Percentiles rank a stretch among this genome's conserved stretches.
Evolutionary conservation across 2,113 vertebrate genomes (phyloP).

Genomic region (Myrmecophaga tridactyla): DNA sequence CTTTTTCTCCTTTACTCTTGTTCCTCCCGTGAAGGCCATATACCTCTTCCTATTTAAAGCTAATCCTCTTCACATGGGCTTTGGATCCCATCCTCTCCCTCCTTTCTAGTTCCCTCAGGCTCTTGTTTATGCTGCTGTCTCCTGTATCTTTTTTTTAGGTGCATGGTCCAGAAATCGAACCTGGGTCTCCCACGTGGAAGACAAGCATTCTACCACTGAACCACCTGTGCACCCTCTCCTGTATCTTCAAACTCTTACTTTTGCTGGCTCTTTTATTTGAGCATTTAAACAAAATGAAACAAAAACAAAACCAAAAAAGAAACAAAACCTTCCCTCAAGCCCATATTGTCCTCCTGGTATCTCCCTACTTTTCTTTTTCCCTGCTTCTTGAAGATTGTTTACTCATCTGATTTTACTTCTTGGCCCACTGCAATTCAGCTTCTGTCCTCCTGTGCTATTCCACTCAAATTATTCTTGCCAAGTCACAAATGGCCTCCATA

Average conservation of each 20-base stretch:
- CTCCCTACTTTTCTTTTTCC: background rate
- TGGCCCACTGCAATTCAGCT: background rate
- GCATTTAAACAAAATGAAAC: conserved; percentile 20
- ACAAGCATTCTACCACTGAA: no score
- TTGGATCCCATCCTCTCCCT: background rate
- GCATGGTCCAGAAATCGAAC: no score
- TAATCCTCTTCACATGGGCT: background rate
- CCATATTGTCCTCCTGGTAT: background rate
- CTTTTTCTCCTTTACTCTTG: background rate
- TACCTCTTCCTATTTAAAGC: background rate
- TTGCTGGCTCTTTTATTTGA: background rate
- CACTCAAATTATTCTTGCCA: background rate
- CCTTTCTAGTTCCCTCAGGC: background rate
- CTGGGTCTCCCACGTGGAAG: no score
- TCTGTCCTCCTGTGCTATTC: background rate
- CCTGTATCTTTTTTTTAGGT: no score
- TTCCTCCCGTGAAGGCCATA: background rate
- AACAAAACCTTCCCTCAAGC: background rate
- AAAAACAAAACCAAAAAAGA: background rate
- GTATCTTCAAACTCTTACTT: background rate
- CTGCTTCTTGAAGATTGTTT: background rate
- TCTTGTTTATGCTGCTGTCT: background rate
- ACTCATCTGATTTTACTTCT: background rate
- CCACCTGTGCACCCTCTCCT: no score
- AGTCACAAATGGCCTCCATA: background rate